Evolutionary conservation across 1,140 invertebrate genomes (phyloP).

Genomic region (Pseudomyrmex concolor): DNA sequence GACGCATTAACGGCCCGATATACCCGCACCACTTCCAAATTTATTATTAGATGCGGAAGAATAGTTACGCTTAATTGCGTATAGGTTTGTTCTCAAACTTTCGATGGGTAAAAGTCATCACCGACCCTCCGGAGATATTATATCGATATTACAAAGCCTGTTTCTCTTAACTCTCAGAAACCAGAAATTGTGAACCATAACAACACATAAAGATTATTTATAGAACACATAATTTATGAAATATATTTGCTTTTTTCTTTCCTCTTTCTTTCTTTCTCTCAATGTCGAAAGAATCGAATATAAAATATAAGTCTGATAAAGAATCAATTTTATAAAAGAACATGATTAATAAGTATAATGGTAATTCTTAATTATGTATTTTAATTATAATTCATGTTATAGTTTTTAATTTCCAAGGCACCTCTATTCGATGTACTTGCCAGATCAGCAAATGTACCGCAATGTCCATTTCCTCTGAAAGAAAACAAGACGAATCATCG

Average conservation of each 20-base stretch:
- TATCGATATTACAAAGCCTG: conserved; percentile 48
- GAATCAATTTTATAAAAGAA: too few relatives aligned
- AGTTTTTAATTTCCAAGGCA: neutral
- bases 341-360: neutral
- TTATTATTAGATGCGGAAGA: conserved; percentile 71
- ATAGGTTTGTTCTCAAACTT: conserved; percentile 58
- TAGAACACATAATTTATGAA: neutral
- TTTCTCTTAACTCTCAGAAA: neutral
- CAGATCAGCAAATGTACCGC: conserved; percentile 11
- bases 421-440: neutral
- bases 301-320: too few relatives aligned
- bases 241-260: neutral
- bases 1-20: conserved; percentile 75
- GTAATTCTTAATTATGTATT: neutral
- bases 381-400: too few relatives aligned
- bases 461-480: conserved; percentile 32
- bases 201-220: neutral
- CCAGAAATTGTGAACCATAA: neutral
- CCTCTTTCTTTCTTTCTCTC: too few relatives aligned
- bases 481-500: conserved; percentile 54
- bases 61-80: conserved; percentile 65
- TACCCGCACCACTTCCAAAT: conserved; percentile 66
- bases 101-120: conserved; percentile 20
- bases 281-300: too few relatives aligned
- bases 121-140: conserved; percentile 48